These are phyloP conservation scores for Herpetotheres cachinnans DNA, from an alignment of 2,113 vertebrate species.

Conservation along the genomic window DNA sequence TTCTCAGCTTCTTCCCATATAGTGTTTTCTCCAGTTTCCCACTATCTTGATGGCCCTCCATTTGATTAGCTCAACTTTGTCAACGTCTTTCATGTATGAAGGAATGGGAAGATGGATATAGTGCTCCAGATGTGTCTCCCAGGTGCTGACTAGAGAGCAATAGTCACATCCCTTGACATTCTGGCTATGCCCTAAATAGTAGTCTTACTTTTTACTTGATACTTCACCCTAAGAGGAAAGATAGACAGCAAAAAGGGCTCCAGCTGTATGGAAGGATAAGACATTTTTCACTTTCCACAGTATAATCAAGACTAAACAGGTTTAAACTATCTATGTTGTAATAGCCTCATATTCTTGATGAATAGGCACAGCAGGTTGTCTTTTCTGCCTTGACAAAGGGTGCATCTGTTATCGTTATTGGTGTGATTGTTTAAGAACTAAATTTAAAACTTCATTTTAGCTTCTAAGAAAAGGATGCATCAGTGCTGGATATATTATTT, in stretches of 20 bases:
- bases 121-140: background rate
- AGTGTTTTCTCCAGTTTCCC: accelerated
- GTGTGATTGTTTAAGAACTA: background rate
- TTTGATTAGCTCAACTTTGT: background rate
- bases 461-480: background rate
- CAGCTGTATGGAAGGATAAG: background rate
- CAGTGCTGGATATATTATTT: background rate
- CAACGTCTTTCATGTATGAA: accelerated
- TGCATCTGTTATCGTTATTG: background rate
- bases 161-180: background rate
- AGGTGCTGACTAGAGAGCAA: background rate
- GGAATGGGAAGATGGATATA: background rate
- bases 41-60: background rate
- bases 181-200: background rate
- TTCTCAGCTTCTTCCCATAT: background rate
- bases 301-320: background rate
- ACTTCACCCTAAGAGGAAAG: background rate
- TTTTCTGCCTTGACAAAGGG: constrained; percentile 11
- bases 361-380: background rate
- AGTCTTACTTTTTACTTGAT: background rate
- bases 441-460: background rate
- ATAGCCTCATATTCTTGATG: constrained; percentile 4
- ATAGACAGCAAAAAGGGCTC: background rate
- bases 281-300: background rate
- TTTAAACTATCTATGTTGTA: background rate